Base-by-base conservation (phyloP, 2,113 vertebrate species). In the Rhombomys opimus region DNA sequence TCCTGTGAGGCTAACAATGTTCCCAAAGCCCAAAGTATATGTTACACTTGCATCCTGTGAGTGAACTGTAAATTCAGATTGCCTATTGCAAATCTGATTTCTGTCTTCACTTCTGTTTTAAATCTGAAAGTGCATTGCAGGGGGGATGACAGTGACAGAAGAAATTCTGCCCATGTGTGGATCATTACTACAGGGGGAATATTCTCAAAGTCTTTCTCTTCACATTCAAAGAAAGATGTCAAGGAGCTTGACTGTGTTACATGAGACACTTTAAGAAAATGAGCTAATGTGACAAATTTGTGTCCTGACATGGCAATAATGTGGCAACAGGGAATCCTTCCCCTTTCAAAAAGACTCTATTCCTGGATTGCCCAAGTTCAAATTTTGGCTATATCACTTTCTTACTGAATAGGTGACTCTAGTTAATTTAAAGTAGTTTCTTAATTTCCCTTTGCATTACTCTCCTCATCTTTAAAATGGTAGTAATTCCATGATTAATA, bases 81-180 rank as follows among this genome's bases (percentile, higher is more conserved):
- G 13, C 54, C 77, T 89, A 3, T 87, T 95, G 87, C 84, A 88
- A 77, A 92, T 61, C 75, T 90, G 67, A 88, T 94, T 94, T 93
- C 52, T 72, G 89, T 84, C 65, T 73, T 93, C 52, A 77, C 50
- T 88, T 85, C 63, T 96, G 32, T 95, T 92, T 95, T 93, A 82
- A 96, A 96, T 86, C 72, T 92, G 50, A 54, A 93, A 94, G 77
- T 96, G 35, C 61, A 76, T 94, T 95, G 54, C 59, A 78, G 23
- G 15, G 54, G 82, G 54, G 90, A 27, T 86, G 59, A 96, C 46
- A 96, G 6, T 84, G 89, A 88, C 46, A 93, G 85, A 96, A 92
- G 32, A 73, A 72, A 86, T 88, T 81, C 76, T 95, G 78, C 22
- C 95, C 7, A 67, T 17, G 0, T 77, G 52, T 63, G 73, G 25